Percentiles rank a stretch among this genome's conserved stretches.
These are phyloP conservation scores for Pristiophorus japonicus DNA, from an alignment of 2,113 vertebrate species.

Conservation along the genomic window DNA sequence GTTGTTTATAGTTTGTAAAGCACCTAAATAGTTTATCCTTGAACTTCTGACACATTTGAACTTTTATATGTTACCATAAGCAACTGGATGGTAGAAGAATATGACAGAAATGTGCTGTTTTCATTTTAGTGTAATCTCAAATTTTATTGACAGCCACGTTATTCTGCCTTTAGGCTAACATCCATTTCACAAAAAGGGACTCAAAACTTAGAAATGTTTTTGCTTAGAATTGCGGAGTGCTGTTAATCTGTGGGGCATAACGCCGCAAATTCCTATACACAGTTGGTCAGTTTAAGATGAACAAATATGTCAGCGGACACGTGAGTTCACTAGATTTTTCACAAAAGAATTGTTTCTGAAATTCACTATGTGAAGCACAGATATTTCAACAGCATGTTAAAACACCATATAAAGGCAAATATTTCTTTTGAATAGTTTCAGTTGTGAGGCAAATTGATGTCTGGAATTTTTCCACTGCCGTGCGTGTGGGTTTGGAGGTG, in stretches of 20 bases:
- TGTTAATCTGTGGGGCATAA: too few relatives aligned
- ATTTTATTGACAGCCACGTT: neutral
- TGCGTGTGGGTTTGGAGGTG: too few relatives aligned
- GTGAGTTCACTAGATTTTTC: too few relatives aligned
- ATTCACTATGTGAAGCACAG: too few relatives aligned
- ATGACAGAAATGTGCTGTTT: neutral
- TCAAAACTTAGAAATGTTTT: neutral
- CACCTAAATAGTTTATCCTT: neutral
- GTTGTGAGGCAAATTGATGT: neutral
- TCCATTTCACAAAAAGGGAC: neutral
- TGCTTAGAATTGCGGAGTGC: neutral
- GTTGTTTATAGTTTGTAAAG: neutral
- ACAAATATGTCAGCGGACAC: too few relatives aligned
- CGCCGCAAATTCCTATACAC: too few relatives aligned
- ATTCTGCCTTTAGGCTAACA: neutral
- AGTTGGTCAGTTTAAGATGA: too few relatives aligned
- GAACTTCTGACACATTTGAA: neutral
- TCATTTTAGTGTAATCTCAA: neutral
- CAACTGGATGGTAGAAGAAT: neutral
- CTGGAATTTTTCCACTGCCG: too few relatives aligned
- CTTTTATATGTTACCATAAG: neutral
- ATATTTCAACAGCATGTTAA: too few relatives aligned
- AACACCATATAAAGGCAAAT: too few relatives aligned
- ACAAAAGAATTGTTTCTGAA: too few relatives aligned
- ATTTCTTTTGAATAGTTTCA: neutral